phyloP scores from a whole-genome alignment of 2,888 invertebrate genomes.

The Hemaris fuciformis region DNA sequence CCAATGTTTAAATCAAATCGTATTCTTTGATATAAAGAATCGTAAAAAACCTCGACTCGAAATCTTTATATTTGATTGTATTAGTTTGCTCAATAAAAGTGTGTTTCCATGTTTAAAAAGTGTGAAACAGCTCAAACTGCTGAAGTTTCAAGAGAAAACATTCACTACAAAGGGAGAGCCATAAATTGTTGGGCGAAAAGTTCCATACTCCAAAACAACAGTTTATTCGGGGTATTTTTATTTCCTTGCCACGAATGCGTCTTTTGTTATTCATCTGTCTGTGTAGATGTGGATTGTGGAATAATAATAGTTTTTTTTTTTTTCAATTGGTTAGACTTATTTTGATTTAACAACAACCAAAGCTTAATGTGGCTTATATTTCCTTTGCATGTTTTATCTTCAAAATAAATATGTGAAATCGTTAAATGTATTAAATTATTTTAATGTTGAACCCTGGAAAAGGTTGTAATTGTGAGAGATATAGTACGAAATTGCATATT shows the following conservation, averaged over 20 bases:
- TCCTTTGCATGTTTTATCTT: too few species aligned
- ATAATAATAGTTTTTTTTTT: too few species aligned
- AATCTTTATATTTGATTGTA: not conserved
- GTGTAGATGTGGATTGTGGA: too few species aligned
- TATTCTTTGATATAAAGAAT: not conserved
- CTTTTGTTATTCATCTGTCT: not conserved
- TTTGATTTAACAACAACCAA: too few species aligned
- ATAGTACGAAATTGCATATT: too few species aligned
- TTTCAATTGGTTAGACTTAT: too few species aligned
- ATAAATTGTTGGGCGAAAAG: not conserved
- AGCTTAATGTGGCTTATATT: too few species aligned
- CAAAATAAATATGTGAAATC: too few species aligned
- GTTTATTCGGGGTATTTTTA: not conserved
- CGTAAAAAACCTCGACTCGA: not conserved
- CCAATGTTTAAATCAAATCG: not conserved
- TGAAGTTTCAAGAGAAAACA: not conserved
- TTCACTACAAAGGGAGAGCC: not conserved
- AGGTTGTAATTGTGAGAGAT: too few species aligned
- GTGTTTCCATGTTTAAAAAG: not conserved
- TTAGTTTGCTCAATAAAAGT: not conserved
- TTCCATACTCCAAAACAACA: not conserved
- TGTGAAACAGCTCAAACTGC: conserved; percentile 1
- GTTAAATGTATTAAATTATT: too few species aligned
- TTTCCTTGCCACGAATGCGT: not conserved
- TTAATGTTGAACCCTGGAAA: too few species aligned